A percentile compares a stretch with the other conserved stretches of the same genome.
These are phyloP conservation scores for Channa argus DNA, from an alignment of 2,113 vertebrate genomes.

Conservation along the genomic window DNA sequence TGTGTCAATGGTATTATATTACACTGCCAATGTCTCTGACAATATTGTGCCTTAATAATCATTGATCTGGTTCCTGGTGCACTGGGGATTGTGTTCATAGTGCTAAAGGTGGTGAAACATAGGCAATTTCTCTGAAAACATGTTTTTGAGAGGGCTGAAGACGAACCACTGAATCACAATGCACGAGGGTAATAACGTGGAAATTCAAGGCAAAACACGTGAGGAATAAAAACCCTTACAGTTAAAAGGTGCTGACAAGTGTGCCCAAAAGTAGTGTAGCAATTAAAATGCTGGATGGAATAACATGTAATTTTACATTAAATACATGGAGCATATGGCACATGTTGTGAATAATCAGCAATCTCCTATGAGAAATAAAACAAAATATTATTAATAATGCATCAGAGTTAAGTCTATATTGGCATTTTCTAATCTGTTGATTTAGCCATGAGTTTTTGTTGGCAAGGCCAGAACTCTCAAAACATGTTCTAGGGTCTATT, in stretches of 20 bases:
- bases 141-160: not conserved
- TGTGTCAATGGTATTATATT: slow-evolving; percentile 64
- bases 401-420: slow-evolving; percentile 14
- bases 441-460: not conserved
- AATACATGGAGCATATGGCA: not conserved
- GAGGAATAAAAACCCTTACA: not conserved
- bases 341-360: not conserved
- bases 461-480: too few species aligned
- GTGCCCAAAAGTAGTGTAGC: not conserved
- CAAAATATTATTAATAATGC: not conserved
- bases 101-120: slow-evolving; percentile 51
- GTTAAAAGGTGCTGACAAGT: slow-evolving; percentile 8
- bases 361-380: slow-evolving; percentile 19
- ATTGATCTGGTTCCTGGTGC: slow-evolving; percentile 78
- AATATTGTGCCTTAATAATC: slow-evolving; percentile 80
- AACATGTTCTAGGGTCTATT: not conserved
- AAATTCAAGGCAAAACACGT: not conserved
- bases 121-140: not conserved
- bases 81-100: slow-evolving; percentile 66
- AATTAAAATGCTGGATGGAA: slow-evolving; percentile 7
- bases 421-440: slow-evolving; percentile 7
- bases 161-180: not conserved
- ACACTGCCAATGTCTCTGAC: slow-evolving; percentile 59
- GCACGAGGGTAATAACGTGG: too few species aligned
- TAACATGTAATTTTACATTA: not conserved